These are phyloP conservation scores for Xenopus laevis DNA, from an alignment of 2,113 vertebrate genomes.

Conservation along the genomic window DNA sequence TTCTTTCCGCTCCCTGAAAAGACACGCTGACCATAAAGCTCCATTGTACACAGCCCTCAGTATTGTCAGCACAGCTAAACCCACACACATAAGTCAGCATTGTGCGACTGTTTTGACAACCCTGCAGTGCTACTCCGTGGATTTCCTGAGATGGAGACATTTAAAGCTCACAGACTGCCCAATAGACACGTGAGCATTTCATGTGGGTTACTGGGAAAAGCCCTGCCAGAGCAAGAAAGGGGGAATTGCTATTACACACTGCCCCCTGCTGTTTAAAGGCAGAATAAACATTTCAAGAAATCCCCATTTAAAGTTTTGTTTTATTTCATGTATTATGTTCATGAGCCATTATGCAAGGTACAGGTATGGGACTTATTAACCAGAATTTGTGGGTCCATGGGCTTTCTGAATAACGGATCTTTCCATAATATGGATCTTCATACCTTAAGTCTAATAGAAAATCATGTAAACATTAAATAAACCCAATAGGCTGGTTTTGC, in stretches of 20 bases:
- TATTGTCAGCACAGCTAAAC: slow-evolving; percentile 60
- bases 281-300: not conserved
- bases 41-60: slow-evolving; percentile 66
- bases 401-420: too few species aligned
- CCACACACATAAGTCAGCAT: slow-evolving; percentile 61
- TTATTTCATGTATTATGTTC: too few species aligned
- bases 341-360: too few species aligned
- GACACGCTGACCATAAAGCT: slow-evolving; percentile 54
- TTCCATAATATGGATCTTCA: too few species aligned
- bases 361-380: too few species aligned
- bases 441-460: too few species aligned
- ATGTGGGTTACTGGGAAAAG: slow-evolving; percentile 45
- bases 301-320: too few species aligned
- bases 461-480: too few species aligned
- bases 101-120: slow-evolving; percentile 72
- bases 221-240: not conserved
- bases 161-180: slow-evolving; percentile 45
- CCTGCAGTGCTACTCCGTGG: slow-evolving; percentile 52
- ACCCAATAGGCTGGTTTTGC: too few species aligned
- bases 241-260: not conserved
- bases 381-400: too few species aligned
- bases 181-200: slow-evolving; percentile 54
- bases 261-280: slow-evolving; percentile 54
- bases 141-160: slow-evolving; percentile 67
- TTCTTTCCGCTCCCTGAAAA: slow-evolving; percentile 47